A percentile compares a stretch with the other conserved stretches of the same genome.
phyloP scores from a whole-genome alignment of 2,797 vertebrate species.

The Tinamus major region DNA sequence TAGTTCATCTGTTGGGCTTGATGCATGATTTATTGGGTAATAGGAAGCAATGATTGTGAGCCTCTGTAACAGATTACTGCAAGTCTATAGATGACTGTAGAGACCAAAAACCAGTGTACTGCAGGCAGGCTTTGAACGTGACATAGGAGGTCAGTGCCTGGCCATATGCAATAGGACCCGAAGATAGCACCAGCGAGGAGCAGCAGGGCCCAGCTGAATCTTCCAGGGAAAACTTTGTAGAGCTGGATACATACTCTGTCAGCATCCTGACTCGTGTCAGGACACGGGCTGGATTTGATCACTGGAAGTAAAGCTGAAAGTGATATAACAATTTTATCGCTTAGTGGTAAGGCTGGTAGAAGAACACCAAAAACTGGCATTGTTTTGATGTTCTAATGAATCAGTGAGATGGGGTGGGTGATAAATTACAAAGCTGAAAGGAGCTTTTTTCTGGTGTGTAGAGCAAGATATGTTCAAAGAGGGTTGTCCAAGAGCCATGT shows the following conservation, averaged over 20 bases:
- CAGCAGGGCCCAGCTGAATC: not conserved
- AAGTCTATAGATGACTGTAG: not conserved
- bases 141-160: accelerated
- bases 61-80: not conserved
- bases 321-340: not conserved
- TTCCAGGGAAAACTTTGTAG: not conserved
- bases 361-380: not conserved
- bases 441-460: not conserved
- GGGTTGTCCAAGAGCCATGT: not conserved
- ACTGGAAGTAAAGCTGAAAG: not conserved
- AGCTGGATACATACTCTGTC: not conserved
- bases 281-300: not conserved
- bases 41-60: not conserved
- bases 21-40: not conserved
- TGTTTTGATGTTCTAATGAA: not conserved
- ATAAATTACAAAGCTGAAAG: not conserved
- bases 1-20: not conserved
- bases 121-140: not conserved
- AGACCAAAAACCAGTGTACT: accelerated
- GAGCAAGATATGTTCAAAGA: not conserved
- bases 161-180: not conserved
- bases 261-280: not conserved
- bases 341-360: not conserved
- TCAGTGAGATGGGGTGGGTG: not conserved
- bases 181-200: not conserved